Base-by-base conservation (phyloP, 2,797 vertebrate species). In the Percopsis omiscomaycus region DNA sequence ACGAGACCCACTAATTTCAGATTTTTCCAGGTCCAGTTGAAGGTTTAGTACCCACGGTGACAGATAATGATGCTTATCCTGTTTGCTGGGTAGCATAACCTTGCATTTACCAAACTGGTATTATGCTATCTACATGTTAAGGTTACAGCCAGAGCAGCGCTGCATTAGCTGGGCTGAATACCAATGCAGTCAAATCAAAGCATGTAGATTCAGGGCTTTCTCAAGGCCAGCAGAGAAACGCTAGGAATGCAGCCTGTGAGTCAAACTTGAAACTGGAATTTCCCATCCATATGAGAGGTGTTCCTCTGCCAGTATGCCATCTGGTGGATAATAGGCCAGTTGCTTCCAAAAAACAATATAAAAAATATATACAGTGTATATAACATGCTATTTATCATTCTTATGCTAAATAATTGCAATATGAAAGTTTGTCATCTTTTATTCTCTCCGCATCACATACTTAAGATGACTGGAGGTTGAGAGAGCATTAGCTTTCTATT, bases 281-380 rank as follows among this genome's bases (percentile, higher is more conserved):
- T 89, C 89, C 78, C 84, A 86, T 52, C 22, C 78, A 76, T 80
- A 65, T 64, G 64, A 60, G 75, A 75, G 66, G 69, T 63, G 55
- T 71, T 77, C 59, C 57, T 55, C 66, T 47, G 78, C 66, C 79
- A 82, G 74, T 78, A 60, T 88, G 89, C 91, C 89, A 90, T 87
- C 90, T 92, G 86, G 85, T 88, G 90, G 86, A 86, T 69, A 77
- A 74, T 51, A 63, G 71, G 64, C 84, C 77, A 62, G 68, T 73
- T 76, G 56, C 71, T 50, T 53, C 59, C 37, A 55, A 12, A 58
- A 22, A 77, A 73, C 52, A 55, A 3, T 22, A 22, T 4, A 14
- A 37, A 27, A 60, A 55, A 30, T 27, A 52, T 5, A 15, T 30
- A n/a, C n/a, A n/a, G n/a, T n/a, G n/a, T n/a, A 44, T 14, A 5